phyloP scores from a whole-genome alignment of 2,113 vertebrate species.

The Ranitomeya imitator region DNA sequence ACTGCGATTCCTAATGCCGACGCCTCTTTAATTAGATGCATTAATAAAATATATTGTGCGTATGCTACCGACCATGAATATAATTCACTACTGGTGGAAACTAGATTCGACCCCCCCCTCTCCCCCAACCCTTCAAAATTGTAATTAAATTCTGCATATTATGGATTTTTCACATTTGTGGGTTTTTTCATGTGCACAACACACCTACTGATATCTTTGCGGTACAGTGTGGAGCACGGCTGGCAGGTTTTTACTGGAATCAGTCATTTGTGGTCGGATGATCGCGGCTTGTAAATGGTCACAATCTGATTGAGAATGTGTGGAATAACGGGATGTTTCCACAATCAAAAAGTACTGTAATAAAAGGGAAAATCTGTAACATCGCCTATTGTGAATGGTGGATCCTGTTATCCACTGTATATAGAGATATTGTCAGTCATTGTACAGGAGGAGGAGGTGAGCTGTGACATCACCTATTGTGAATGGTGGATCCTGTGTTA shows the following conservation, averaged over 20 bases:
- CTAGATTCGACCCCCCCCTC: too few relatives aligned
- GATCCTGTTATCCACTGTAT: too few relatives aligned
- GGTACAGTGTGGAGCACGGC: neutral
- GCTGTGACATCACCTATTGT: too few relatives aligned
- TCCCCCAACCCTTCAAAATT: neutral
- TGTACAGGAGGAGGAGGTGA: too few relatives aligned
- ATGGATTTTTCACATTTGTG: neutral
- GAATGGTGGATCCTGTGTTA: too few relatives aligned
- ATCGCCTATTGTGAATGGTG: too few relatives aligned
- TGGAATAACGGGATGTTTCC: neutral
- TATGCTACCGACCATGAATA: neutral
- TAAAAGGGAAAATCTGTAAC: neutral
- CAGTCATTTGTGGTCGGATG: neutral
- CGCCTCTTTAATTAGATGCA: slow-evolving; percentile 15
- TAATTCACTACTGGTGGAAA: slow-evolving; percentile 1
- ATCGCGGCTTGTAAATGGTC: neutral
- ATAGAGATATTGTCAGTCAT: too few relatives aligned
- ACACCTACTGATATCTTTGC: neutral
- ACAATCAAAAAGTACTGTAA: neutral
- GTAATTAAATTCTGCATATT: slow-evolving; percentile 27
- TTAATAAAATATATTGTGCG: slow-evolving; percentile 9
- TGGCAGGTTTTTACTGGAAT: neutral
- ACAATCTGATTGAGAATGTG: neutral
- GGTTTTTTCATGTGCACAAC: neutral
- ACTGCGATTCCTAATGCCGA: neutral